Evolutionary conservation across 2,797 vertebrate genomes (phyloP).

Genomic region (Momotus momota): DNA sequence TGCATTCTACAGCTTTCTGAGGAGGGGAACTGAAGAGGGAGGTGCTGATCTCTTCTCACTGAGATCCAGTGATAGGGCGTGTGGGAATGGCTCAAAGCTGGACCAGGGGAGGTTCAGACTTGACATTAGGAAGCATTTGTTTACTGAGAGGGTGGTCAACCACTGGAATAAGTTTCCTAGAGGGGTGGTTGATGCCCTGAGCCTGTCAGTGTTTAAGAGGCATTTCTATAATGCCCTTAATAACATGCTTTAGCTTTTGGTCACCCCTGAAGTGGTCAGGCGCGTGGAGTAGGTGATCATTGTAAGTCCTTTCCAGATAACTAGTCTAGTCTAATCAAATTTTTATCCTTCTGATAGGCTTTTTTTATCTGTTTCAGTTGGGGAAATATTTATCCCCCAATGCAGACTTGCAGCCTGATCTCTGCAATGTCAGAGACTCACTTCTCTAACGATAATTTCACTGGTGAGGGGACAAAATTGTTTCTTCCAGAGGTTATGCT

Average conservation of each 20-base stretch:
- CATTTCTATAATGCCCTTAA: not conserved
- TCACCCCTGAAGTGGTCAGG: not conserved
- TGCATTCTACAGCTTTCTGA: not conserved
- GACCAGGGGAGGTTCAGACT: not conserved
- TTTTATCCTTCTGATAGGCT: not conserved
- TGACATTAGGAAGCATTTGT: not conserved
- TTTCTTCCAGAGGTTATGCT: not conserved
- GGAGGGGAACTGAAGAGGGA: not conserved
- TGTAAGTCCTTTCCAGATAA: not conserved
- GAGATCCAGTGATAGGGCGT: accelerated
- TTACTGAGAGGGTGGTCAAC: not conserved
- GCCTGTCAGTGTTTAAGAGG: not conserved
- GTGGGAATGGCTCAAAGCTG: not conserved
- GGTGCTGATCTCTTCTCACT: not conserved
- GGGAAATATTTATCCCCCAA: not conserved
- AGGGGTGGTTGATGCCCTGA: accelerated
- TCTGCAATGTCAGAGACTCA: not conserved
- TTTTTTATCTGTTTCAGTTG: not conserved
- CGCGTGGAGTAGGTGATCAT: not conserved
- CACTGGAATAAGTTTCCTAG: not conserved
- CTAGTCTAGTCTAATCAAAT: not conserved
- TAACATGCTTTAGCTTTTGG: not conserved
- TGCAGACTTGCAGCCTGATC: not conserved
- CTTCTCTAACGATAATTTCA: not conserved
- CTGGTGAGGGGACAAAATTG: not conserved